Evolutionary conservation across 2,797 vertebrate species (phyloP), one percentile per base, ranked within the genome.

Genomic region (Urophycis tenuis): DNA sequence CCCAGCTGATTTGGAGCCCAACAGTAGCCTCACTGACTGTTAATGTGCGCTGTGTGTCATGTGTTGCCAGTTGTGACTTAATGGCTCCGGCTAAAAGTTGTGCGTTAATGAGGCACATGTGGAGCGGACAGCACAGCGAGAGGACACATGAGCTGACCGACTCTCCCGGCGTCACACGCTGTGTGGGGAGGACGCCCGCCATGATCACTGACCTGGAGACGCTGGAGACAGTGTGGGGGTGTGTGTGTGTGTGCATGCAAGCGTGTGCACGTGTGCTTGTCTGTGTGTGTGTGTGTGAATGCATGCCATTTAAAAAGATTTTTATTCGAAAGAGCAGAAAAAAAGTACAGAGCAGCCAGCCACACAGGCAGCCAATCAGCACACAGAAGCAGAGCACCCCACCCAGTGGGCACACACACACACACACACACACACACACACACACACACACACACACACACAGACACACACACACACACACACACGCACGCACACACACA

Each of bases 1-100:
- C 85, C 85, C 77, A 35, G 84, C 83, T 83, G 86, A 88, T 86
- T 86, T 89, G 79, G 87, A 84, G 86, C 83, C 80, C 80, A 12
- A 53, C 45, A 81, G 73, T 34, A 74, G 79, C 81, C 78, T 69
- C 81, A 80, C 85, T 78, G 84, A 79, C 11, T 53, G 88, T 88
- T 84, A 75, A 86, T 87, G 87, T 80, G 75, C 82, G 82, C 71
- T 49, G 77, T 85, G 78, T 82, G 39, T 39, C 71, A 53, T 81
- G 77, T 2, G 49, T 0, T 70, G 79, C 80, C 81, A 69, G 79
- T 74, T 64, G 81, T 81, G 85, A 85, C 75, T 1, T 60, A 81
- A 77, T 9, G 4, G 82, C 81, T 78, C 81, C 17, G 30, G 77
- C 81, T 88, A 81, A 81, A 87, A 75, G 85, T 53, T 53, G 45